A percentile compares a stretch with the other conserved stretches of the same genome.
Evolutionary conservation across 2,113 vertebrate species (phyloP).

Genomic region (Nesospiza acunhae): DNA sequence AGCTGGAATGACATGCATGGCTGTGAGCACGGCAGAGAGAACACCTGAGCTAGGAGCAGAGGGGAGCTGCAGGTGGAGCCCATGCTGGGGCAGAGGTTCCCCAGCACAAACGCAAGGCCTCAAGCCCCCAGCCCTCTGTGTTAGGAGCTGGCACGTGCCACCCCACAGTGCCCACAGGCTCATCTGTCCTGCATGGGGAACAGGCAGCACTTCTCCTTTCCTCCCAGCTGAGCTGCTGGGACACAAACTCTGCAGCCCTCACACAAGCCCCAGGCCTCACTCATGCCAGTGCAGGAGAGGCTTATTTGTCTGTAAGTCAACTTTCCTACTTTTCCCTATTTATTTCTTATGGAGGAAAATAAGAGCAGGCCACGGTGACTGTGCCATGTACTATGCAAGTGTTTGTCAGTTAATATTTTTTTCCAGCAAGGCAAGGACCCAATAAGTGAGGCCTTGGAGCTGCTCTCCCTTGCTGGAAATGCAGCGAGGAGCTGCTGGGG

Average conservation of each 20-base stretch:
- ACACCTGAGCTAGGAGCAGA: not conserved
- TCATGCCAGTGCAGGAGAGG: not conserved
- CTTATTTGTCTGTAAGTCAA: not conserved
- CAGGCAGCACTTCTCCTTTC: not conserved
- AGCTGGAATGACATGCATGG: not conserved
- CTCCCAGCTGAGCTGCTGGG: not conserved
- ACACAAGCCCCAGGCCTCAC: not conserved
- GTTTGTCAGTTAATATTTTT: conserved; percentile 50
- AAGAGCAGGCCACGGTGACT: not conserved
- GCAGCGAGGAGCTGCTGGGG: not conserved
- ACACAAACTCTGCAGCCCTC: not conserved
- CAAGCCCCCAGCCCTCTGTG: accelerated
- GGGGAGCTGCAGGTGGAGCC: not conserved
- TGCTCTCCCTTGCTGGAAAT: not conserved
- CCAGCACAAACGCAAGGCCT: not conserved
- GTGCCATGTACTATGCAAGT: not conserved
- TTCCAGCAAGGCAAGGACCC: conserved; percentile 34
- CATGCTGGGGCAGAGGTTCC: not conserved
- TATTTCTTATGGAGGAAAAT: not conserved
- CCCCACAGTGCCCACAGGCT: not conserved
- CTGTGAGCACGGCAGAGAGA: not conserved
- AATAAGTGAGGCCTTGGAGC: not conserved
- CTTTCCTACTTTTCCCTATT: not conserved
- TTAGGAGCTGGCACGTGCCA: accelerated
- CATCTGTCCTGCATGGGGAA: not conserved